These are phyloP conservation scores for Neodiprion fabricii DNA, from an alignment of 1,140 invertebrate genomes.

Conservation along the genomic window DNA sequence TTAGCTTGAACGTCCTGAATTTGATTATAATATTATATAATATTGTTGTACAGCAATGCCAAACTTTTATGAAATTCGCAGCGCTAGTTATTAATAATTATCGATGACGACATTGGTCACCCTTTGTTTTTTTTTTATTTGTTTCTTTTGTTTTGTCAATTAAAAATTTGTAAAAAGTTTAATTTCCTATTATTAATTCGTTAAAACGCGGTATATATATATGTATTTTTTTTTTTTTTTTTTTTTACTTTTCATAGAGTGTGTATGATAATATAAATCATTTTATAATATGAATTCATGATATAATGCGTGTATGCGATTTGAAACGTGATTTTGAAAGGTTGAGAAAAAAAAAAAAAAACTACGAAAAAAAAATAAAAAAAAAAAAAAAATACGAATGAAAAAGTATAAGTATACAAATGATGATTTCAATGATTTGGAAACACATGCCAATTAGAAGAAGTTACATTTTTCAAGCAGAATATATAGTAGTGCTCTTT, in stretches of 20 bases:
- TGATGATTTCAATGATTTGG: slow-evolving; percentile 57
- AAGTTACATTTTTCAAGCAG: slow-evolving; percentile 60
- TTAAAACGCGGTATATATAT: too few species aligned
- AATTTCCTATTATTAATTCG: too few species aligned
- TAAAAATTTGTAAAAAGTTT: too few species aligned
- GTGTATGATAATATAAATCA: background rate
- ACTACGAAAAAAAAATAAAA: too few species aligned
- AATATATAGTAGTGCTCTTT: slow-evolving; percentile 55
- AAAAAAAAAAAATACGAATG: too few species aligned
- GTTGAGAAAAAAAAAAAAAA: background rate
- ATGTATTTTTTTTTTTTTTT: too few species aligned
- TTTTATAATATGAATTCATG: slow-evolving; percentile 1
- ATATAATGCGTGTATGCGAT: background rate
- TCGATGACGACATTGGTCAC: too few species aligned
- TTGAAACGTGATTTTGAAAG: background rate
- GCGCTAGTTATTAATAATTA: too few species aligned
- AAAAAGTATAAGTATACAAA: slow-evolving; percentile 26
- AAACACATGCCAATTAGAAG: slow-evolving; percentile 63
- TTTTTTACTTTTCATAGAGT: too few species aligned
- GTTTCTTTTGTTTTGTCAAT: too few species aligned
- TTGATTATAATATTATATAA: background rate
- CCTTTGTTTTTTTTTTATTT: too few species aligned
- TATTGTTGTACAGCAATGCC: slow-evolving; percentile 58
- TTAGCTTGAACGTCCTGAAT: too few species aligned
- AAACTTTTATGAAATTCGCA: slow-evolving; percentile 35